Evolutionary conservation across 2,113 vertebrate genomes (phyloP), one percentile per base, ranked within the genome.

Genomic region (Mustelus asterias): DNA sequence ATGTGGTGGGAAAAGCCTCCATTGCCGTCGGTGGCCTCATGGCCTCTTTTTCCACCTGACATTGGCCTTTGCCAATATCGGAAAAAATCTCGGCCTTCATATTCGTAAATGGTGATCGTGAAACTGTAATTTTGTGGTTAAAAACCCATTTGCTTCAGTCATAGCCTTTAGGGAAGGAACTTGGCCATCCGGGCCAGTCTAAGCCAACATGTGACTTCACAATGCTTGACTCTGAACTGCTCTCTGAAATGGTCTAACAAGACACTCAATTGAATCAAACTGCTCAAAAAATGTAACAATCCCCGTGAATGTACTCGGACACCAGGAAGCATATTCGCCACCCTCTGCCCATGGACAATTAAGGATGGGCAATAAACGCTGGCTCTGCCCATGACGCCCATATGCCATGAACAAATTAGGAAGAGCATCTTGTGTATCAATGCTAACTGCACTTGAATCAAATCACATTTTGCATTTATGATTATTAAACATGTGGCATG

Each of bases 401-500:
- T 33, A 76, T 76, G 29, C 72, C 72, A 76, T n/a, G 29, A 33
- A 76, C 72, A 76, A n/a, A 76, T 76, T 33, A 76, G 72, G 29
- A 76, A 76, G 33, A 76, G 10, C 29, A 65, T 33, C 33, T 63
- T 65, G 29, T 33, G 33, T 33, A 63, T n/a, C 58, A 48, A 41
- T 26, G 9, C 48, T 72, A 8, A 44, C 41, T 72, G 10, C 7
- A 48, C 65, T 93, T 65, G 33, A 26, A 69, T 41, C 14, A 72
- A 16, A 48, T 29, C 9, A 3, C 41, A 90, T 60, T 90, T 11
- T 33, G 58, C 16, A 60, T 33, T 13, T n/a, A 16, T 83, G 37
- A 83, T 83, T 83, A 83, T 44, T 83, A 83, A 83, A 44, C 80
- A 83, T 83, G 37, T 83, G 80, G 80, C 80, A 83, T 83, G 37